Evolutionary conservation across 1,140 invertebrate species (phyloP).

Genomic region (Thaumetopoea pityocampa): DNA sequence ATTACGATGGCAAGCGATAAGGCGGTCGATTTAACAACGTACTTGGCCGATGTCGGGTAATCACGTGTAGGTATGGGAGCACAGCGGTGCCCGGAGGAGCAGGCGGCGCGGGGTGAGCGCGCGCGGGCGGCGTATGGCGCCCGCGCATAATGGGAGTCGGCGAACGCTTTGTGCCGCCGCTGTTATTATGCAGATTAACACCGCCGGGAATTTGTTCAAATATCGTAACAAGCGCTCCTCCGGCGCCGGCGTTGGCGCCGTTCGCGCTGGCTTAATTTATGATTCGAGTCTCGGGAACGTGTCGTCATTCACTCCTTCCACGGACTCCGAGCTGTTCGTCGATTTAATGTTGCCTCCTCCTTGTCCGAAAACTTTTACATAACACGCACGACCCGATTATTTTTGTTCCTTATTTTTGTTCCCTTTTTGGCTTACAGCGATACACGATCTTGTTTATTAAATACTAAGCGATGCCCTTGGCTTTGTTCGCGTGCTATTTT

Average conservation of each 20-base stretch:
- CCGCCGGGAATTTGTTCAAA: slow-evolving; percentile 73
- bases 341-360: slow-evolving; percentile 39
- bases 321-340: slow-evolving; percentile 42
- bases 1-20: slow-evolving; percentile 34
- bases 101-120: slow-evolving; percentile 16
- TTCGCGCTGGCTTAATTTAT: slow-evolving; percentile 61
- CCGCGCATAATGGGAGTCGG: slow-evolving; percentile 64
- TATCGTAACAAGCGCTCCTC: slow-evolving; percentile 69
- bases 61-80: slow-evolving; percentile 17
- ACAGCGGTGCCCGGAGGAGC: slow-evolving; percentile 15
- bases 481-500: too few species aligned
- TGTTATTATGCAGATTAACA: slow-evolving; percentile 76
- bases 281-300: slow-evolving; percentile 59
- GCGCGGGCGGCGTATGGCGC: slow-evolving; percentile 45
- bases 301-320: slow-evolving; percentile 51
- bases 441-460: slow-evolving; percentile 9
- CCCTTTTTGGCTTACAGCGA: slow-evolving; percentile 3
- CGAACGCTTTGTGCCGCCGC: slow-evolving; percentile 62
- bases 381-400: slow-evolving; percentile 13
- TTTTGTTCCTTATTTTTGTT: slow-evolving; percentile 1
- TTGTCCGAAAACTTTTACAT: slow-evolving; percentile 19
- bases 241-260: slow-evolving; percentile 65
- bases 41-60: slow-evolving; percentile 19
- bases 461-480: too few species aligned
- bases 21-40: slow-evolving; percentile 29